A percentile compares a stretch with the other conserved stretches of the same genome.
Evolutionary conservation across 2,797 vertebrate species (phyloP).

Genomic region (Sebastolobus alascanus): DNA sequence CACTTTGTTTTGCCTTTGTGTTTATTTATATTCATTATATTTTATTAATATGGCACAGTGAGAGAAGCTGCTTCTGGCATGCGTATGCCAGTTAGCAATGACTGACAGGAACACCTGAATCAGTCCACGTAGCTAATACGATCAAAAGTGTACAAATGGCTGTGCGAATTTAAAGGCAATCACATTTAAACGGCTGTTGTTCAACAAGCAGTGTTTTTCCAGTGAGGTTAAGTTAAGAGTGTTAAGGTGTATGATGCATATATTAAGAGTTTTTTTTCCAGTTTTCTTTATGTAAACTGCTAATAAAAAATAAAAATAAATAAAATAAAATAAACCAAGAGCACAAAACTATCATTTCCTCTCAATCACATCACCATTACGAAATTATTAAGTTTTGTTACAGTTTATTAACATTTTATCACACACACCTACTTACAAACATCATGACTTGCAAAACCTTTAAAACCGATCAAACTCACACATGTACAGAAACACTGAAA

Average conservation of each 20-base stretch:
- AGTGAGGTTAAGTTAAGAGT: not conserved
- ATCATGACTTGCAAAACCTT: conserved; percentile 3
- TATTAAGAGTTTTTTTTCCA: not conserved
- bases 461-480: conserved; percentile 4
- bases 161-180: not conserved
- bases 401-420: conserved; percentile 24
- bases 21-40: not conserved
- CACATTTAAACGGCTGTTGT: not conserved
- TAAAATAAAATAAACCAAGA: not conserved
- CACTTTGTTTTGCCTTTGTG: not conserved
- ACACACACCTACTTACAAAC: not conserved
- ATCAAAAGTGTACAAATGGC: not conserved
- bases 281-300: not conserved
- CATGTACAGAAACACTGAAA: not conserved
- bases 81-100: no score
- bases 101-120: no score
- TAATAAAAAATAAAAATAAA: not conserved
- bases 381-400: not conserved
- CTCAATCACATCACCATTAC: not conserved
- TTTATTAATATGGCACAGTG: no score
- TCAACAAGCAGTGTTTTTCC: conserved; percentile 1
- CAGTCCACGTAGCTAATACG: not conserved
- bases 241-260: not conserved
- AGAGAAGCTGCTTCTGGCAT: no score
- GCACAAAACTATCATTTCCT: not conserved